Percentiles rank a stretch among this genome's conserved stretches.
Evolutionary conservation across 2,797 vertebrate genomes (phyloP).

Genomic region (Pseudochaenichthys georgianus): DNA sequence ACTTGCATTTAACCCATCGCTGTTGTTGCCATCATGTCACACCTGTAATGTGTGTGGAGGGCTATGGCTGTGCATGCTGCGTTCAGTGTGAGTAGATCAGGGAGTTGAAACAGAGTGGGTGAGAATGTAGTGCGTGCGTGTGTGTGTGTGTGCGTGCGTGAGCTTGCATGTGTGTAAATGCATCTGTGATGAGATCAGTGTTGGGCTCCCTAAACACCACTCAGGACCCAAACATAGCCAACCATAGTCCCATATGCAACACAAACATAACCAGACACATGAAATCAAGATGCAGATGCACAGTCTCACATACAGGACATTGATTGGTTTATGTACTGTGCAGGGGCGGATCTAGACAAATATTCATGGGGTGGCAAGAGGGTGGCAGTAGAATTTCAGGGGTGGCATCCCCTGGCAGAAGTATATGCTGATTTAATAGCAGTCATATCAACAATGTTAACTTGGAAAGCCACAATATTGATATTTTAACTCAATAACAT

Average conservation of each 20-base stretch:
- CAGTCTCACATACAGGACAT: conserved; percentile 17
- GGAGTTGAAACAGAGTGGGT: no score
- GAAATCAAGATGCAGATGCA: conserved; percentile 15
- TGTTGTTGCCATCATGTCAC: not conserved
- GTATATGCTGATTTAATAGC: no score
- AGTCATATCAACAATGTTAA: no score
- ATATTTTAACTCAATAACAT: no score
- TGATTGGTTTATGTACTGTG: not conserved
- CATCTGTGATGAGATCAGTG: not conserved
- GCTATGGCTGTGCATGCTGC: not conserved
- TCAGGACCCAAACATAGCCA: conserved; percentile 61
- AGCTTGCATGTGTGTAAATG: conserved; percentile 1
- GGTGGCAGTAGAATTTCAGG: no score
- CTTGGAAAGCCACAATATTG: no score
- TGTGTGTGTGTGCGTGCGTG: not conserved
- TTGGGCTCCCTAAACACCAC: conserved; percentile 80
- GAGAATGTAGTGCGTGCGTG: conserved; percentile 14
- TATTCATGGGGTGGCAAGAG: no score
- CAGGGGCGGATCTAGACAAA: no score
- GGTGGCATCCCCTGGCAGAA: no score
- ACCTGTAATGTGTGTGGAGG: conserved; percentile 1
- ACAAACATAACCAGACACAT: not conserved
- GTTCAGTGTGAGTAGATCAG: not conserved
- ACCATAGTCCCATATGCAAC: conserved; percentile 65
- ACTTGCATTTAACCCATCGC: conserved; percentile 10